Base-by-base conservation (phyloP, 92 coral and sea anemone species). In the Micromussa lordhowensis region DNA sequence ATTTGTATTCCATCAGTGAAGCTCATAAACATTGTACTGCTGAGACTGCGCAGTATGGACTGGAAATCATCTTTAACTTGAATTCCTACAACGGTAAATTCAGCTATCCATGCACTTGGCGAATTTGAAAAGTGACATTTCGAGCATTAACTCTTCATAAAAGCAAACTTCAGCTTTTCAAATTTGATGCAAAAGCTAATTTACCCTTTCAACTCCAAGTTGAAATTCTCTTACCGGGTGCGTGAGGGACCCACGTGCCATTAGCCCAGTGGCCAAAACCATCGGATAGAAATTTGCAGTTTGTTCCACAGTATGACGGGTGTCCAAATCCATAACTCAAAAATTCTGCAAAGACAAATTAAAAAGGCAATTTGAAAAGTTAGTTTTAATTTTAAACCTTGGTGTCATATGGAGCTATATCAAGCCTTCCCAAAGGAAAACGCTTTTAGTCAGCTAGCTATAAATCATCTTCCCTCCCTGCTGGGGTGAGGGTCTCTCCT, bases 211-310 rank as follows among this genome's bases (percentile, higher is more conserved):
- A 15, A 15, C 61, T 55, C 0, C 61, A 55, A 55, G 22, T 55
- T 55, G 61, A 55, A 15, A 55, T 38, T 4, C 0, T 31, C 86
- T 81, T 40, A 94, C 99, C 99, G 81, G 93, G 82, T 12, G 96
- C 91, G 72, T 94, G 92, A 0, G 97, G 93, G 22, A 91, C 91
- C 99, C 99, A 97, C 76, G 92, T 84, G 49, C 90, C 96, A 40
- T 95, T 90, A 35, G 89, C 69, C 99, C 99, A 97, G 88, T 96
- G 94, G 16, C 99, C 99, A 70, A 81, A 94, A 29, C 99, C 99
- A 83, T 97, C 99, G 93, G 96, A 92, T 30, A 95, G 68, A 75
- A 92, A 85, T 55, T 90, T 88, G 58, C 99, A 97, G 34, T 82
- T 83, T 44, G 84, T 89, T 15, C 90, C 94, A 88, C 99, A 97